These are phyloP conservation scores for Leucophora obtusa DNA, from an alignment of 2,888 invertebrate genomes.

Conservation along the genomic window DNA sequence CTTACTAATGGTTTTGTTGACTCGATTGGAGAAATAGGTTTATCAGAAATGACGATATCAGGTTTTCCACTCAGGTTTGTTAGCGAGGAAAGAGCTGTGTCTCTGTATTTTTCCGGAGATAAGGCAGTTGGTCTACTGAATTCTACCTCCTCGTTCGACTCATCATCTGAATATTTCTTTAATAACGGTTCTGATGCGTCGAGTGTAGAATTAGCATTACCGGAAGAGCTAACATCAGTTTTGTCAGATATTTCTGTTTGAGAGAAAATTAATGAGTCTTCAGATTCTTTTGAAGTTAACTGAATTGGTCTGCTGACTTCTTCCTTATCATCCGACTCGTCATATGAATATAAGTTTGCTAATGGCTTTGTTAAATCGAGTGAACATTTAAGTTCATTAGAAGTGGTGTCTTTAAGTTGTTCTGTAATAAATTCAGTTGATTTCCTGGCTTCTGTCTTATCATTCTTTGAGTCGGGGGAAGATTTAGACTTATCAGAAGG, in stretches of 20 bases:
- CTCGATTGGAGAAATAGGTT: not conserved
- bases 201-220: not conserved
- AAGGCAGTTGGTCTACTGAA: too few relatives aligned
- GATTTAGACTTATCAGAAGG: constrained; percentile 18
- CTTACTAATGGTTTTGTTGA: constrained; percentile 15
- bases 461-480: too few relatives aligned
- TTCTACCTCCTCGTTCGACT: not conserved
- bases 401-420: not conserved
- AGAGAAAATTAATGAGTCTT: too few relatives aligned
- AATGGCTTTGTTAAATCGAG: not conserved
- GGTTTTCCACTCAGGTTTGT: not conserved
- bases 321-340: not conserved
- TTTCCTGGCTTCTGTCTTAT: too few relatives aligned
- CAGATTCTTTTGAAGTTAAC: too few relatives aligned
- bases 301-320: too few relatives aligned
- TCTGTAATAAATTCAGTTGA: too few relatives aligned
- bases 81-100: not conserved
- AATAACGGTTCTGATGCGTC: too few relatives aligned
- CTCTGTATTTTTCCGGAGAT: too few relatives aligned
- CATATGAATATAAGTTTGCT: not conserved
- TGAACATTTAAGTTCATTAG: constrained; percentile 12
- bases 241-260: not conserved
- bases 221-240: not conserved
- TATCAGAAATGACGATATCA: not conserved
- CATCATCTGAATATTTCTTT: not conserved